Evolutionary conservation across 1,140 invertebrate genomes (phyloP), one percentile per base, ranked within the genome.

Genomic region (Anoplophora glabripennis): DNA sequence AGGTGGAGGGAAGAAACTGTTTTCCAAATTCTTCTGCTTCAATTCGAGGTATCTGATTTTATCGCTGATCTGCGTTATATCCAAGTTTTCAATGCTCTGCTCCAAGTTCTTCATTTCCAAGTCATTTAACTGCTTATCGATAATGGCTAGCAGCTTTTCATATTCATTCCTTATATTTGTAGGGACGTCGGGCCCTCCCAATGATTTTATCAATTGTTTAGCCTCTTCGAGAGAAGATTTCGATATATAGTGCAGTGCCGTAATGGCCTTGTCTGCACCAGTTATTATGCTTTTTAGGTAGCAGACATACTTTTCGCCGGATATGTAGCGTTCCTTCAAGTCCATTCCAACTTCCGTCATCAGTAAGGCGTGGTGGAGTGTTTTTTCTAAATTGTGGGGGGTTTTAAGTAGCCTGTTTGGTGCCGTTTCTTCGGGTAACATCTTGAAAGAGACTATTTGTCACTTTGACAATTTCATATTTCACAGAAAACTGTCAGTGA

Each of bases 301-400:
- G 11, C 60, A 64, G 12, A 76, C 59, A 47, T 75, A 76, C 61
- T 75, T 75, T 58, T 76, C 72, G 11, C 69, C 73, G 9, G 68
- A 53, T 7, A 37, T 38, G 28, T 70, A 63, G 14, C 65, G 59
- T 53, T 75, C 72, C 58, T 69, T 73, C 1, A 76, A 57, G 36
- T 76, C 74, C 63, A 76, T 68, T 28, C 67, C 71, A 56, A 72
- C 72, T 65, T 76, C 72, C 0, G 73, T 70, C 51, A 77, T 70
- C 11, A 72, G 37, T 7, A 74, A 57, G 9, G 73, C 74, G 53
- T 75, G 74, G 41, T 72, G 64, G 15, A 77, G 49, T 51, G 71
- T 69, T 15, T 53, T 35, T 51, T 65, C 41, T 3, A 57, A 7
- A 53, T 44, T 34, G 9, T 17, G 36, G 10, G 21, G 10, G 3